phyloP scores from a whole-genome alignment of 2,888 invertebrate species.

The Ochropacha duplaris region DNA sequence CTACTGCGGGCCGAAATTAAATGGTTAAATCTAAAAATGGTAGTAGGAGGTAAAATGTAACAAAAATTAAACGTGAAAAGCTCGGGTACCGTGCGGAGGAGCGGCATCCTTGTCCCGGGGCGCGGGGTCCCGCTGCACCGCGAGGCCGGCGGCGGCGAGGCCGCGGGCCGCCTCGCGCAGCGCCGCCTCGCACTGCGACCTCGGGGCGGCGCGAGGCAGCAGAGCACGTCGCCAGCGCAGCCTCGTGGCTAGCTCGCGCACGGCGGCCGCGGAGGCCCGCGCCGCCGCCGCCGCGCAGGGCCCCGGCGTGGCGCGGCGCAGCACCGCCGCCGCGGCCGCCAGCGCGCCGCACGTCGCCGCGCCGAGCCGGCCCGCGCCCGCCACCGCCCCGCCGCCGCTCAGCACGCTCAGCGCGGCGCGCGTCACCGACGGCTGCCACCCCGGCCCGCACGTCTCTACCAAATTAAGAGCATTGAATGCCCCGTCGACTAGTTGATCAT shows the following conservation, averaged over 20 bases:
- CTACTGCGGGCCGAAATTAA: slow-evolving; percentile 38
- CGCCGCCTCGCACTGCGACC: slow-evolving; percentile 40
- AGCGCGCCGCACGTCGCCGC: slow-evolving; percentile 41
- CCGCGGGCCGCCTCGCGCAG: slow-evolving; percentile 32
- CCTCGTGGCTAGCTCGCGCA: slow-evolving; percentile 31
- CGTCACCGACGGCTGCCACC: slow-evolving; percentile 42
- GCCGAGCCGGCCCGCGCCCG: slow-evolving; percentile 42
- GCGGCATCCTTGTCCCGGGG: slow-evolving; percentile 19
- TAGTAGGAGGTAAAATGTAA: background rate
- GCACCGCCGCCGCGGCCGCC: slow-evolving; percentile 39
- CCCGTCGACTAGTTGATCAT: too few species aligned
- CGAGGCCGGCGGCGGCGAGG: slow-evolving; percentile 41
- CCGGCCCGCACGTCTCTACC: slow-evolving; percentile 59
- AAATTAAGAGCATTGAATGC: background rate
- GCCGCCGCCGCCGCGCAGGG: slow-evolving; percentile 33
- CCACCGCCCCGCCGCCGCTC: slow-evolving; percentile 36
- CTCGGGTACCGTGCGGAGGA: slow-evolving; percentile 40
- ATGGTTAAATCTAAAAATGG: background rate
- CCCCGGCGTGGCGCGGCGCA: slow-evolving; percentile 28
- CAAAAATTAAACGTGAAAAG: too few species aligned
- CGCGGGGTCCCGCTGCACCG: slow-evolving; percentile 28
- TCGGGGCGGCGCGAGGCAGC: slow-evolving; percentile 33
- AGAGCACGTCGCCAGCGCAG: slow-evolving; percentile 52
- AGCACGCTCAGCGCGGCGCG: slow-evolving; percentile 45
- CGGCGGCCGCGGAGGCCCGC: slow-evolving; percentile 40